Conservation (phyloP, 2,797 vertebrate genomes). For the Chromobotia macracanthus region DNA sequence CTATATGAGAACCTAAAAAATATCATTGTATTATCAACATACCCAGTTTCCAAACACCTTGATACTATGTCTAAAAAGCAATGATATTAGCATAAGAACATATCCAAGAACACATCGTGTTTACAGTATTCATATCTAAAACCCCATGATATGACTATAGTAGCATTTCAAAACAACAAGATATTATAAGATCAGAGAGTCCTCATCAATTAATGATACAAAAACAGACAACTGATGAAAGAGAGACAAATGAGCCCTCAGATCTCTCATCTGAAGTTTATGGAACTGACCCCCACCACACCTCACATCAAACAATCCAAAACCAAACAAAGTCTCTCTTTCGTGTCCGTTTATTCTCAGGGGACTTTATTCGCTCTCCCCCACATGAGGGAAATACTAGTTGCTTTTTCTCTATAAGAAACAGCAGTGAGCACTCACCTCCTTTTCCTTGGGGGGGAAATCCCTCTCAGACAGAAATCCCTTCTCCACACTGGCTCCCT, state of each 20-base stretch:
- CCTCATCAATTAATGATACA: too few relatives aligned
- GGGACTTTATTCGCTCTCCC: neutral
- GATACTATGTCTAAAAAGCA: too few relatives aligned
- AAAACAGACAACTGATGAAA: too few relatives aligned
- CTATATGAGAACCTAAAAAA: too few relatives aligned
- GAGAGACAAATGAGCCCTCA: neutral
- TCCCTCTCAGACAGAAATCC: conserved; percentile 53
- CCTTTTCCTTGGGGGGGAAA: conserved; percentile 40
- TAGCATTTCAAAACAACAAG: too few relatives aligned
- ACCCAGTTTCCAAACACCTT: too few relatives aligned
- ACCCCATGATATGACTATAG: too few relatives aligned
- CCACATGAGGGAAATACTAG: conserved; percentile 1
- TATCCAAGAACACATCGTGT: too few relatives aligned
- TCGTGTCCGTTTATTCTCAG: neutral
- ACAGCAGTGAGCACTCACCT: conserved; percentile 48
- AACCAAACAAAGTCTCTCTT: neutral
- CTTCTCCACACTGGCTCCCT: conserved; percentile 35
- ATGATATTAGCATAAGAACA: too few relatives aligned
- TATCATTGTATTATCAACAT: too few relatives aligned
- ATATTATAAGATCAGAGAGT: too few relatives aligned
- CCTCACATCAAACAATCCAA: neutral
- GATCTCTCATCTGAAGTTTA: conserved; percentile 17
- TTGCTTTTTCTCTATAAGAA: conserved; percentile 42
- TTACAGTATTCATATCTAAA: too few relatives aligned
- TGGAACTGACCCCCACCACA: neutral